These are phyloP conservation scores for Enteromius afrohamiltoni DNA, from an alignment of 2,797 vertebrate species.

Conservation along the genomic window DNA sequence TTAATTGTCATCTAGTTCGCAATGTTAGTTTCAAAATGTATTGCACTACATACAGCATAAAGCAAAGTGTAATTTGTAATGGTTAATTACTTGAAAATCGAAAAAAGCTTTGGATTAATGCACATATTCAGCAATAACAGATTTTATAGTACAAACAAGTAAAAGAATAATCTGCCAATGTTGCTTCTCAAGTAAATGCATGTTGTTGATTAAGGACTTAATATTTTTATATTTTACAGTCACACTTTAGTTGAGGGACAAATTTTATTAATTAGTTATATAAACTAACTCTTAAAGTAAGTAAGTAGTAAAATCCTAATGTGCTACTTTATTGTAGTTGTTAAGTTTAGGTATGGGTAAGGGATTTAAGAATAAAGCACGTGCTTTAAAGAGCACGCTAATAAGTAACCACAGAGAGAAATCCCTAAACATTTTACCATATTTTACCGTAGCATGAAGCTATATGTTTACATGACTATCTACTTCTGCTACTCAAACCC, in stretches of 20 bases:
- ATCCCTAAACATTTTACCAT: background rate
- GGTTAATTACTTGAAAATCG: background rate
- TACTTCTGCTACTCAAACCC: background rate
- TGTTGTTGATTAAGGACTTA: background rate
- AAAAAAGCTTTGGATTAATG: background rate
- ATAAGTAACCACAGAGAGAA: background rate
- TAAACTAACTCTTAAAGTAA: background rate
- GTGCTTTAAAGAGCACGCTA: background rate
- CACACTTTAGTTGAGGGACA: background rate
- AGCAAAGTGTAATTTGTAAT: background rate
- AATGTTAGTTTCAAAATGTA: background rate
- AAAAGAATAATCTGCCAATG: background rate
- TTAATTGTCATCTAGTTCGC: background rate
- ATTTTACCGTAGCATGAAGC: background rate
- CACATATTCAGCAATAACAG: background rate
- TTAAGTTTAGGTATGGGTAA: background rate
- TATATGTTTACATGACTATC: background rate
- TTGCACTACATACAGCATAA: background rate
- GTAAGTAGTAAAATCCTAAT: background rate
- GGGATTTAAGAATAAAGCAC: background rate
- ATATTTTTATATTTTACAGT: background rate
- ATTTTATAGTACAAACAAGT: background rate
- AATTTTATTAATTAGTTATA: background rate
- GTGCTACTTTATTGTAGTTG: background rate
- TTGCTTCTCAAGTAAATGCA: background rate